Percentiles rank a stretch among this genome's conserved stretches.
Conservation (phyloP, 2,113 vertebrate genomes). For the Puffinus mauretanicus region DNA sequence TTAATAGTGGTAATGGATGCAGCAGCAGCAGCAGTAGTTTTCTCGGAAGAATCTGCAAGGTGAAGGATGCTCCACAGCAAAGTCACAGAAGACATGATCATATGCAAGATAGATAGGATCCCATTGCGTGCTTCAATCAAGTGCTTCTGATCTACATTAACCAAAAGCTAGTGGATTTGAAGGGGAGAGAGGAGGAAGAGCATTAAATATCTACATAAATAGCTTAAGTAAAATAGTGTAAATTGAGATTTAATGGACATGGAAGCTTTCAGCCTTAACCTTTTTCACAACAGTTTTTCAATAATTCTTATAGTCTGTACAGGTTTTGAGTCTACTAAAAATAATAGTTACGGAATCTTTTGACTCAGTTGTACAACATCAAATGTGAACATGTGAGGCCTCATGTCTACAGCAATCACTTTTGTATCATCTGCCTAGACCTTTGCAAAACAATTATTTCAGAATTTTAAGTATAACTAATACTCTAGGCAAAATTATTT, state of each 20-base stretch:
- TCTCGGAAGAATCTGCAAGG: slow-evolving; percentile 90
- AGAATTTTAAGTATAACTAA: background rate
- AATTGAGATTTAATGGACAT: background rate
- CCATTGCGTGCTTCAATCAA: slow-evolving; percentile 92
- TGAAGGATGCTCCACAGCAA: slow-evolving; percentile 93
- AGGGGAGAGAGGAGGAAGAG: background rate
- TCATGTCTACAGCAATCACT: background rate
- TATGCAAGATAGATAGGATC: slow-evolving; percentile 94
- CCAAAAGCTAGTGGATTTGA: slow-evolving; percentile 80
- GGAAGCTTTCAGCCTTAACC: background rate
- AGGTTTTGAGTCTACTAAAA: background rate
- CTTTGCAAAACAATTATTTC: background rate
- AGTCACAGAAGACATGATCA: slow-evolving; percentile 97
- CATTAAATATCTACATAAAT: background rate
- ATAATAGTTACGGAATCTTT: background rate
- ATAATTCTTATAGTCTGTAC: background rate
- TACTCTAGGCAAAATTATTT: background rate
- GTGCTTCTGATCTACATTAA: slow-evolving; percentile 93
- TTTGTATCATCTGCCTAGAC: background rate
- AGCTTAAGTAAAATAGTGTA: background rate
- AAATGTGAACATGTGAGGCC: background rate
- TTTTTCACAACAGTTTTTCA: background rate
- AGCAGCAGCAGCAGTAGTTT: slow-evolving; percentile 81
- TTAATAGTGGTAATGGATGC: slow-evolving; percentile 92
- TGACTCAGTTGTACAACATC: background rate